phyloP scores from a whole-genome alignment of 64 coral and sea anemone species.

The Actinia tenebrosa region DNA sequence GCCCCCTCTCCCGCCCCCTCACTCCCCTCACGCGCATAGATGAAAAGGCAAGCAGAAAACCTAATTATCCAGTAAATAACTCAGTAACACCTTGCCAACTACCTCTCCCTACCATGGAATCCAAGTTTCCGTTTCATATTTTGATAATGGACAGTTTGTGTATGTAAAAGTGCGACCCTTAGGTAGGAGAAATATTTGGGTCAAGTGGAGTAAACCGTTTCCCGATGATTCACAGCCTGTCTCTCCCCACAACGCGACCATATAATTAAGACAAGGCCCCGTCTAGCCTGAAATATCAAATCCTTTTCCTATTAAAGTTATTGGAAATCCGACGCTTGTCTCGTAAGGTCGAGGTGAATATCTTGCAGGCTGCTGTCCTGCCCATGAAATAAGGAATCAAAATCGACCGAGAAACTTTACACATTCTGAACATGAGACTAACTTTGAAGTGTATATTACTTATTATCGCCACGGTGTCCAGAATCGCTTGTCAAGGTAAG shows the following conservation, averaged over 20 bases:
- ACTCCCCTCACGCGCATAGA: not conserved
- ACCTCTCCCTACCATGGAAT: not conserved
- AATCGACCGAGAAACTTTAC: not conserved
- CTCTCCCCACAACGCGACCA: not conserved
- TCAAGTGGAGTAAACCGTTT: not conserved
- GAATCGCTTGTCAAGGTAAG: slow-evolving; percentile 1
- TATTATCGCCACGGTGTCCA: not conserved
- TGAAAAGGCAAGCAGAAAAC: no score
- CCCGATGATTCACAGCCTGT: not conserved
- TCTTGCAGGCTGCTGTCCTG: not conserved
- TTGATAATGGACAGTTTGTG: not conserved
- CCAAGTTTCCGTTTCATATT: not conserved
- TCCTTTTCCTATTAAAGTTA: not conserved
- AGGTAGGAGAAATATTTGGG: not conserved
- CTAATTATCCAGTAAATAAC: not conserved
- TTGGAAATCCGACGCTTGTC: not conserved
- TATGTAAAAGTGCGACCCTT: not conserved
- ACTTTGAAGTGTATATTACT: not conserved
- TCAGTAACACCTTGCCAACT: not conserved
- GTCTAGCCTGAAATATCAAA: not conserved
- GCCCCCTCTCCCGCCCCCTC: not conserved
- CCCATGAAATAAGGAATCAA: not conserved
- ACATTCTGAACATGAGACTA: not conserved
- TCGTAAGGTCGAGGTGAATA: not conserved
- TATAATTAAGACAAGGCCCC: not conserved